phyloP scores from a whole-genome alignment of 2,797 vertebrate genomes.

The Poeciliopsis turneri region DNA sequence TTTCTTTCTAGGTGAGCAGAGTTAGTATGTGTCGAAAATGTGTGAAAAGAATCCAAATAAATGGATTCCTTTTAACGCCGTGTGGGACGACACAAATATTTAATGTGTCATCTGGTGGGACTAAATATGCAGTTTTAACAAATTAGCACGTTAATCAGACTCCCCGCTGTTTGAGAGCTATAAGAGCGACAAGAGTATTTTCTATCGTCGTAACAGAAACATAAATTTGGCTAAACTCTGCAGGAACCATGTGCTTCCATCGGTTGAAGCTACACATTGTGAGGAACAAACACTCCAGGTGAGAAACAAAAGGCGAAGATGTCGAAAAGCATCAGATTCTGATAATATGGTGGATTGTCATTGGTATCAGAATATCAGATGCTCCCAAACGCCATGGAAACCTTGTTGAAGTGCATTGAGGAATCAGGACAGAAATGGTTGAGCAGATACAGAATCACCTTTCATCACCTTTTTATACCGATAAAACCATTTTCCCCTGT shows the following conservation, averaged over 20 bases:
- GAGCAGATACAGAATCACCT: not conserved
- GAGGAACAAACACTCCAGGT: not conserved
- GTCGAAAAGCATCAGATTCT: not conserved
- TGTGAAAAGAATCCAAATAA: not conserved
- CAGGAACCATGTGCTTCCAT: not conserved
- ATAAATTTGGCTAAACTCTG: not conserved
- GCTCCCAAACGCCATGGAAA: not conserved
- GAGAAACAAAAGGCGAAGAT: not conserved
- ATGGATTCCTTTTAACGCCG: not conserved
- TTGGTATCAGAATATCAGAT: not conserved
- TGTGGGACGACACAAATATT: too few species aligned
- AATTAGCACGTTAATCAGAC: not conserved
- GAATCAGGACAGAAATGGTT: not conserved
- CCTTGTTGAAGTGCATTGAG: not conserved
- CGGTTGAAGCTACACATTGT: not conserved
- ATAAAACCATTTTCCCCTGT: not conserved
- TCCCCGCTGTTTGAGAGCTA: not conserved
- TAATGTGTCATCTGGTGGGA: not conserved
- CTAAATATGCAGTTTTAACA: not conserved
- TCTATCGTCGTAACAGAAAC: not conserved
- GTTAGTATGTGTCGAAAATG: not conserved
- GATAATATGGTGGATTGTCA: not conserved
- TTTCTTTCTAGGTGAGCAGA: not conserved
- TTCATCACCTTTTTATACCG: too few species aligned
- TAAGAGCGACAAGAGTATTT: not conserved